Base-by-base conservation (phyloP, 2,113 vertebrate species). In the Hystrix brachyura region DNA sequence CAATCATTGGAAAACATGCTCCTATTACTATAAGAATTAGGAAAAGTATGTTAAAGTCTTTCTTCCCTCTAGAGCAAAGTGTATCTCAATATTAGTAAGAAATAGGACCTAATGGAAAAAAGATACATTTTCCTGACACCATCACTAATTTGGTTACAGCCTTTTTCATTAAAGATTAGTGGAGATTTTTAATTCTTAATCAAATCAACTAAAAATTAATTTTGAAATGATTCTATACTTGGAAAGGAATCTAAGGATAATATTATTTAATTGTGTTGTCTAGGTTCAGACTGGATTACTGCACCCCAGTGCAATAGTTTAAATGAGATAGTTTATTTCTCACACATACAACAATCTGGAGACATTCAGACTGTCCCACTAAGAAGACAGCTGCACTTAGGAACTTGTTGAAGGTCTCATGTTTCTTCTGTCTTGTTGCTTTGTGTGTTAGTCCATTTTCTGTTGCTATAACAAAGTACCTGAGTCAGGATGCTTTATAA, bases 1-100 rank as follows among this genome's bases (percentile, higher is more conserved):
- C 48, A 83, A 79, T 55, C 10, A 4, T 32, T 74, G 7, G 13
- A 14, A 71, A 72, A 84, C 83, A 60, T 51, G 87, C 67, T 79
- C 76, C n/a, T 71, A 48, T 94, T 71, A 85, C 53, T 93, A n/a
- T 79, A 94, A 72, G 32, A n/a, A 78, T 90, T 84, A 86, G 34
- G 12, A 83, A 95, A 91, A 85, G 81, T 53, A 71, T 59, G 59
- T 29, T 82, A 59, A 87, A 94, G 72, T 15, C 18, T 13, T 48
- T 72, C 78, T 78, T 43, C 13, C 6, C 7, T 48, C 5, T 43
- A 92, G 65, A 48, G 19, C n/a, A 91, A 90, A 32, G 10, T 43
- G 21, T 71, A 57, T 92, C n/a, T 92, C 81, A 55, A 7, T 94
- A 90, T 86, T 82, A 94, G 5, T n/a, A 83, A 89, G 11, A 80